Conservation (phyloP, 1,140 invertebrate species). For the Helicoverpa armigera region DNA sequence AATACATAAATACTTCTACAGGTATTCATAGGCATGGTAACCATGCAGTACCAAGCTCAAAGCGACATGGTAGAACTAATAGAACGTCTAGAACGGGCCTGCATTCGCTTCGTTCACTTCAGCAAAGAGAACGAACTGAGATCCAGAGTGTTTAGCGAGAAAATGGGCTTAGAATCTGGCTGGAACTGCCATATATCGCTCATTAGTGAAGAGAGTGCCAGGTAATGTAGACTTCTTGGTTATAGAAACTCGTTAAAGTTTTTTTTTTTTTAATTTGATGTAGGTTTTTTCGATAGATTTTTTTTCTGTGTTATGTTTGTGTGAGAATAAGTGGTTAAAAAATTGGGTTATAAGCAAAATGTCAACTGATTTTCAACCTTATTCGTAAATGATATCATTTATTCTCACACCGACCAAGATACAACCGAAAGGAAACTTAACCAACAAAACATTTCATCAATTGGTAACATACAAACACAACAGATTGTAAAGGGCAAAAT, state of each 20-base stretch:
- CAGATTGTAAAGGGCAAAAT: too few species aligned
- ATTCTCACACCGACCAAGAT: too few species aligned
- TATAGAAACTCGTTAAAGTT: neutral
- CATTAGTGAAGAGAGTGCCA: conserved; percentile 88
- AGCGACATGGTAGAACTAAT: conserved; percentile 97
- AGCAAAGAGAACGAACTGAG: conserved; percentile 99
- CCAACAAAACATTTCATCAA: too few species aligned
- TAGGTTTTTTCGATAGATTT: neutral
- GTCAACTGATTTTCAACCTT: too few species aligned
- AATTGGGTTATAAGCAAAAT: too few species aligned
- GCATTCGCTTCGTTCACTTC: conserved; percentile 99
- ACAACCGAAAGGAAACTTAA: too few species aligned
- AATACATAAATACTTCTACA: too few species aligned
- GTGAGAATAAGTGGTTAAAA: too few species aligned
- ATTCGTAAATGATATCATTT: too few species aligned
- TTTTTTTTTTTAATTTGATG: neutral
- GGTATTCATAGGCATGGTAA: conserved; percentile 99
- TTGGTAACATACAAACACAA: too few species aligned
- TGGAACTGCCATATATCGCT: conserved; percentile 99
- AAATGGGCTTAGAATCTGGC: conserved; percentile 99
- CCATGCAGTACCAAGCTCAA: conserved; percentile 99
- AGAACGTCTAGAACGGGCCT: conserved; percentile 97
- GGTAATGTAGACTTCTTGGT: conserved; percentile 56
- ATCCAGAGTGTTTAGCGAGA: conserved; percentile 98
- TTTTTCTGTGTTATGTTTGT: neutral